phyloP scores from a whole-genome alignment of 2,888 invertebrate genomes.

The Leptarthrus brevirostris region DNA sequence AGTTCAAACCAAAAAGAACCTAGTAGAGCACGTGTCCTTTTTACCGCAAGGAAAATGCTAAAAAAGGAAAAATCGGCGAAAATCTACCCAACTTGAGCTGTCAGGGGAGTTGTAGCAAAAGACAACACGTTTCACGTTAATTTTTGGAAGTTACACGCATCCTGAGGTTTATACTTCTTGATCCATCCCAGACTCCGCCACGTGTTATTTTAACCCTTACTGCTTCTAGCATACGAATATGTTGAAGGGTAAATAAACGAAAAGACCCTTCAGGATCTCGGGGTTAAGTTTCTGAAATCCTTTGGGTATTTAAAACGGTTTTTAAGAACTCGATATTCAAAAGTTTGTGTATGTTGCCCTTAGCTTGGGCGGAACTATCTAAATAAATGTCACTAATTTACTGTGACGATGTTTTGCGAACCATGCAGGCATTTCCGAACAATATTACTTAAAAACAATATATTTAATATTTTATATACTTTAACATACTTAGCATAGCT shows the following conservation, averaged over 20 bases:
- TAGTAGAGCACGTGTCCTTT: neutral
- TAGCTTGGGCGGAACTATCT: too few species aligned
- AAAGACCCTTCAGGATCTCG: too few species aligned
- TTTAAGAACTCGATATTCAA: neutral
- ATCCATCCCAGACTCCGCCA: neutral
- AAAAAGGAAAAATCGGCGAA: neutral
- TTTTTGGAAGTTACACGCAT: conserved; percentile 20
- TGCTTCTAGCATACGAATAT: too few species aligned
- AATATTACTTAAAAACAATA: too few species aligned
- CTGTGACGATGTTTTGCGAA: too few species aligned
- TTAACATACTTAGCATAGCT: too few species aligned
- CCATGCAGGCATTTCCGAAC: too few species aligned
- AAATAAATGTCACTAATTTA: too few species aligned
- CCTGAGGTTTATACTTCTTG: neutral
- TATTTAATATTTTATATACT: too few species aligned
- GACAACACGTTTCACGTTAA: conserved; percentile 45
- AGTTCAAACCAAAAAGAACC: neutral
- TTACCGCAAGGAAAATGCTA: neutral
- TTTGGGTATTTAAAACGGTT: neutral
- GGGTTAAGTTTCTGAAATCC: neutral
- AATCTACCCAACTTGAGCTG: neutral
- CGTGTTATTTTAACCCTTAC: neutral
- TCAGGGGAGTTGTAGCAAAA: conserved; percentile 17
- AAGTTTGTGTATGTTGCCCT: too few species aligned
- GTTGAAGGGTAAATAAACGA: too few species aligned